Percentiles rank a stretch among this genome's conserved stretches.
These are phyloP conservation scores for Pituophis catenifer DNA, from an alignment of 2,113 vertebrate genomes.

Conservation along the genomic window DNA sequence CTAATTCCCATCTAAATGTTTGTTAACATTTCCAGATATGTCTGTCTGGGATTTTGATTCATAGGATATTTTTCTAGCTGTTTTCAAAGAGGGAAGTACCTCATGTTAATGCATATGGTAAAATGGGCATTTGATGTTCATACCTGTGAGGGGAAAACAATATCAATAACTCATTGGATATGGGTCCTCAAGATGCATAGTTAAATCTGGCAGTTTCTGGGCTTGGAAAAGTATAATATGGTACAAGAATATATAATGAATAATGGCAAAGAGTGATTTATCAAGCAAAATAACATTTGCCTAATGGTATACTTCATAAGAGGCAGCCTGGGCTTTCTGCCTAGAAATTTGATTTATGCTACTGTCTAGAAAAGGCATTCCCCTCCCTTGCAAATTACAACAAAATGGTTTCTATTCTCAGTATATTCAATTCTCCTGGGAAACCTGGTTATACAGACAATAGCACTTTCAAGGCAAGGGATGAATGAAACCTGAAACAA, in stretches of 20 bases:
- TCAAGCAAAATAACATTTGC: not conserved
- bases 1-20: not conserved
- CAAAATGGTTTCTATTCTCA: conserved; percentile 14
- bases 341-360: not conserved
- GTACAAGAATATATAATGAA: conserved; percentile 2
- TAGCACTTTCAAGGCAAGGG: not conserved
- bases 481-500: not conserved
- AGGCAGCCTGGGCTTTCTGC: conserved; percentile 15
- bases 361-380: not conserved
- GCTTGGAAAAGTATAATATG: not conserved
- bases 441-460: not conserved
- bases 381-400: not conserved
- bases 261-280: not conserved
- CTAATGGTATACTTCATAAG: not conserved
- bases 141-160: not conserved
- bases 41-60: not conserved
- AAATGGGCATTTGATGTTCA: not conserved
- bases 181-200: not conserved
- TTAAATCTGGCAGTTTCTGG: not conserved
- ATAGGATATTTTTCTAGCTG: not conserved
- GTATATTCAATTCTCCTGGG: not conserved
- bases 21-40: not conserved
- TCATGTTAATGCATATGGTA: not conserved
- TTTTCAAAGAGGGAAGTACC: not conserved
- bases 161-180: not conserved